A percentile compares a stretch with the other conserved stretches of the same genome.
Evolutionary conservation across 2,113 vertebrate genomes (phyloP).

Genomic region (Chamaea fasciata): DNA sequence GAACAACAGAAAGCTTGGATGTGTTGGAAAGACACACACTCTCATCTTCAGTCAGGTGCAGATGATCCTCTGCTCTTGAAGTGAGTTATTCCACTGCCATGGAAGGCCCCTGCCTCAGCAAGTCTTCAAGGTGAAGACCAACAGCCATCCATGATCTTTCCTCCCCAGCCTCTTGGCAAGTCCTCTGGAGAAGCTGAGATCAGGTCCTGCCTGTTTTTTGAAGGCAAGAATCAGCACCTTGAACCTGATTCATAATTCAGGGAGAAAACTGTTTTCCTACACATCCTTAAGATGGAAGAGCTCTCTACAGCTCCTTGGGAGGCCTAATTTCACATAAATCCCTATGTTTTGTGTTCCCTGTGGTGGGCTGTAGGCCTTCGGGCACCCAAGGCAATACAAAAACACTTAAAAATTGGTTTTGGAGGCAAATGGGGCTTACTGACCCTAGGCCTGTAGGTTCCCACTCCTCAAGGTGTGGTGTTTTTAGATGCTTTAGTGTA

Average conservation of each 20-base stretch:
- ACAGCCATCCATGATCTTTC: not conserved
- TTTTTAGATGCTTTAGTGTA: rapidly evolving
- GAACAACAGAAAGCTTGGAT: not conserved
- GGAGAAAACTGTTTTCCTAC: not conserved
- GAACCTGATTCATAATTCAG: not conserved
- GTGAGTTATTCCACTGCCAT: not conserved
- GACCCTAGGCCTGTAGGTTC: not conserved
- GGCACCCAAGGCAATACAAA: not conserved
- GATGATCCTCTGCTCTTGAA: not conserved
- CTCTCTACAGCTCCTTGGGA: not conserved
- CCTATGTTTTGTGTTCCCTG: not conserved
- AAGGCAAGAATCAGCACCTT: not conserved
- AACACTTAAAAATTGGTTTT: not conserved
- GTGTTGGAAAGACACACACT: not conserved
- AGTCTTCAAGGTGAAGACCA: not conserved
- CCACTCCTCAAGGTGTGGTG: rapidly evolving
- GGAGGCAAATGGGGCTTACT: not conserved
- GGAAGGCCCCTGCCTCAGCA: not conserved
- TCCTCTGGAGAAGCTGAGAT: not conserved
- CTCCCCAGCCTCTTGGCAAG: not conserved
- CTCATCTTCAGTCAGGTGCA: not conserved
- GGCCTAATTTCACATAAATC: not conserved
- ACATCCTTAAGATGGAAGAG: not conserved
- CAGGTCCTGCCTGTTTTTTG: not conserved
- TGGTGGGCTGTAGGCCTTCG: not conserved